Base-by-base conservation (phyloP, 2,113 vertebrate species). In the Sorex fumeus region DNA sequence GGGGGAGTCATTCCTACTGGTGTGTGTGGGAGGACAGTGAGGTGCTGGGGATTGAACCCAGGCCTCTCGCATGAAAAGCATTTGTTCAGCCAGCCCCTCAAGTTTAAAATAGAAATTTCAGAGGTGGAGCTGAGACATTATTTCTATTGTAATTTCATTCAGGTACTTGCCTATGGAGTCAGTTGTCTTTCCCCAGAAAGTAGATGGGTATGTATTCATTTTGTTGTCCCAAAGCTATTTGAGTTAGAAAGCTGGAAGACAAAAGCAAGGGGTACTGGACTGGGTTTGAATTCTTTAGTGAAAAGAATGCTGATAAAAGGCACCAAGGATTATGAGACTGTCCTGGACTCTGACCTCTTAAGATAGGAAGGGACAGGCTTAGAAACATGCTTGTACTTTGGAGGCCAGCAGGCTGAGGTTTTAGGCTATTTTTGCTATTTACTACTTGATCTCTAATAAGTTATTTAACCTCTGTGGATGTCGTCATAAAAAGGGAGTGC, bases 201-300 rank as follows among this genome's bases (percentile, higher is more conserved):
- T 34, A 43, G 23, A 16, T 72, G 50, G 50, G 4, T 53, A 27
- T 64, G 8, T 64, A 64, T 86, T 13, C 50, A 15, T 53, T 53
- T 74, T 81, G n/a, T 50, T 90, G n/a, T 9, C 36, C 57, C 8
- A 27, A 45, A 43, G 27, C 74, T 84, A 53, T 40, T 78, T 84
- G 67, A 67, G 8, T 90, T 90, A 80, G 79, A 93, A 94, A 92
- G 53, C 82, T 78, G 27, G 27, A 40, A 70, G 62, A n/a, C 70
- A 71, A 87, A 85, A 21, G n/a, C n/a, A 3, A 75, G 32, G 9
- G 16, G 1, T 8, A 36, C 18, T 23, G 23, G 19, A 53, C 53
- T 53, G 69, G 3, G 21, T 72, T 88, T 78, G 64, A 66, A 60
- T 34, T 84, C 60, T 88, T 84, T 30, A 27, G 15, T 83, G 64